Base-by-base conservation (phyloP, 2,113 vertebrate genomes). In the Tychaedon coryphoeus region DNA sequence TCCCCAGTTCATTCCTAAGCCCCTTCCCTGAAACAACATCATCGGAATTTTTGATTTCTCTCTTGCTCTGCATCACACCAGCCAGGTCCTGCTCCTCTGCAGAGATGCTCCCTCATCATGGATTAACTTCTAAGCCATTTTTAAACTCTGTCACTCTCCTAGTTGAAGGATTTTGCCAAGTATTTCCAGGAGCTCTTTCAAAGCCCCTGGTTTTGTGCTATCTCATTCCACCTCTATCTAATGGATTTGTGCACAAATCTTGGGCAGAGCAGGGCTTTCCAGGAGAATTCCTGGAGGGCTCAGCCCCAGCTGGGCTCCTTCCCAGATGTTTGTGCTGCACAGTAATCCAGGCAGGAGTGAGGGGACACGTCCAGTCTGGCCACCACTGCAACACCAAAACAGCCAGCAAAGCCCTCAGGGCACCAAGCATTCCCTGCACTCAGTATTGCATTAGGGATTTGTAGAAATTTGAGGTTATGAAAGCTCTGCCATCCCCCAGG, bases 91-190 rank as follows among this genome's bases (percentile, higher is more conserved):
- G 42, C 74, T 77, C 38, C 48, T 94, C 57, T 29, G 17, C 24
- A 38, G 36, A 0, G 0, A 56, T 5, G 2, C 22, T 70, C 70
- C 64, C 72, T 56, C 71, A 51, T 4, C 53, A 6, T 0, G 28
- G 75, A 84, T 83, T 61, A 47, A 76, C 26, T 83, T 43, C 31
- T 50, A 74, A 58, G 34, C 33, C 50, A 58, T 64, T 85, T 91
- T 65, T 45, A 53, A 92, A 88, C n/a, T 65, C 71, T 53, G 31
- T 15, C 83, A 25, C 61, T 81, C 53, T 48, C 25, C 5, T 22
- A 36, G 16, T 38, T 42, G 50, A 60, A 88, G n/a, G 80, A 87
- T 69, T 93, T 96, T 72, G 26, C 65, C 38, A 45, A 38, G 24
- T 22, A 16, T 42, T 93, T 91, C 72, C 51, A 57, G 69, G 34